A percentile compares a stretch with the other conserved stretches of the same genome.
phyloP scores from a whole-genome alignment of 2,797 vertebrate species.

The Holocentrus rufus region DNA sequence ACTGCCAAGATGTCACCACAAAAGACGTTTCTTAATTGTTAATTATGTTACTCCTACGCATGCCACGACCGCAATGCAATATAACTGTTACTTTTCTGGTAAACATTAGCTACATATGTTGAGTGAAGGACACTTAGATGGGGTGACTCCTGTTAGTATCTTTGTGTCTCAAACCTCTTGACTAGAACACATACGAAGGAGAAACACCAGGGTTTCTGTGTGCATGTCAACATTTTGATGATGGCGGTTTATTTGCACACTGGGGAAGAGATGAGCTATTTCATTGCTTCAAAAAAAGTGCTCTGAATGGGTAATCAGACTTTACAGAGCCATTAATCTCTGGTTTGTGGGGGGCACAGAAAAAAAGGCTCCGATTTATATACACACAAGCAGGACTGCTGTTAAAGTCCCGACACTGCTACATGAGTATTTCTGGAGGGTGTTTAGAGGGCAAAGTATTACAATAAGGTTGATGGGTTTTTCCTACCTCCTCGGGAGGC shows the following conservation, averaged over 20 bases:
- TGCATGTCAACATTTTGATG: constrained; percentile 5
- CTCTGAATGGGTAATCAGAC: constrained; percentile 39
- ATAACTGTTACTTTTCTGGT: no score
- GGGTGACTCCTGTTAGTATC: background rate
- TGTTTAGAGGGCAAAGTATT: constrained; percentile 3
- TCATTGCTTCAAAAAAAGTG: constrained; percentile 21
- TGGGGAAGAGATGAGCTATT: constrained; percentile 28
- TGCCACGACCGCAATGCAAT: no score
- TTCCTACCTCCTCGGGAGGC: constrained; percentile 93
- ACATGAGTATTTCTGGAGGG: background rate
- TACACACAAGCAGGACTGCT: background rate
- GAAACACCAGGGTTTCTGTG: constrained; percentile 8
- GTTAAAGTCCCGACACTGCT: background rate
- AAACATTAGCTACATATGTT: background rate
- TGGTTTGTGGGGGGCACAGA: constrained; percentile 14
- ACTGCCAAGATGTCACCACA: background rate
- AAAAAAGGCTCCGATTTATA: background rate
- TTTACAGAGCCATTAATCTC: constrained; percentile 27
- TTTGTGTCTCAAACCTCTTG: constrained; percentile 36
- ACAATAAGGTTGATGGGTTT: background rate
- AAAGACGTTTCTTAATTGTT: background rate
- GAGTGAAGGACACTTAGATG: constrained; percentile 26
- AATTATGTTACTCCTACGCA: background rate
- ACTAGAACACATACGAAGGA: constrained; percentile 17
- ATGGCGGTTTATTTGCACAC: constrained; percentile 38